phyloP scores from a whole-genome alignment of 2,797 vertebrate genomes.

The Lacerta bilineata region DNA sequence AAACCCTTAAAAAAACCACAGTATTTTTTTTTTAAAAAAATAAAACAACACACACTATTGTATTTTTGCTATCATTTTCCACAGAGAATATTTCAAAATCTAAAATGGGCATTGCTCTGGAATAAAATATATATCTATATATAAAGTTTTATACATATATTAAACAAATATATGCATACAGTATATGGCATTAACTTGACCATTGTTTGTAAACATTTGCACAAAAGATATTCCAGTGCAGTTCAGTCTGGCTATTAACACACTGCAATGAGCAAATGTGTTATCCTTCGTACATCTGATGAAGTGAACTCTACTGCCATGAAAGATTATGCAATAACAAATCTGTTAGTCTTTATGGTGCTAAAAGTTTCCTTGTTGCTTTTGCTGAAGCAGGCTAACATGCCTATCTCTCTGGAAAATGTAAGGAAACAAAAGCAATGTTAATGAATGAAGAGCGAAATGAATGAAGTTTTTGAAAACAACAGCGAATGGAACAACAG shows the following conservation, averaged over 20 bases:
- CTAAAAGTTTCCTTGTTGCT: too few relatives aligned
- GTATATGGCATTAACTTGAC: constrained; percentile 39
- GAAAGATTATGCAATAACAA: too few relatives aligned
- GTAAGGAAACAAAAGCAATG: too few relatives aligned
- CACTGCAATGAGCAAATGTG: background rate
- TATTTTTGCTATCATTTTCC: constrained; percentile 60
- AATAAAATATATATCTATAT: constrained; percentile 21
- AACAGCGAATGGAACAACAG: too few relatives aligned
- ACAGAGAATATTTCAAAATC: constrained; percentile 64
- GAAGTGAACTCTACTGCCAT: too few relatives aligned
- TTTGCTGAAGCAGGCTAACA: too few relatives aligned
- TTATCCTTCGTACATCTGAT: background rate
- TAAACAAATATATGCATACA: background rate
- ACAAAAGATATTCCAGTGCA: background rate
- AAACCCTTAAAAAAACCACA: constrained; percentile 3
- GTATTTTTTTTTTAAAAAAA: constrained; percentile 66
- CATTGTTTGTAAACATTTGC: background rate
- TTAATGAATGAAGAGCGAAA: too few relatives aligned
- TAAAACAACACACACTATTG: constrained; percentile 67
- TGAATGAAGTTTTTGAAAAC: too few relatives aligned
- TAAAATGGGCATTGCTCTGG: constrained; percentile 65
- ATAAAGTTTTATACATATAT: too few relatives aligned
- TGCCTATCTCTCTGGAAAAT: too few relatives aligned
- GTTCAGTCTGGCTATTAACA: background rate
- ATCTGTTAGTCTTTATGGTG: too few relatives aligned